Evolutionary conservation across 2,888 invertebrate genomes (phyloP).

Genomic region (Tetragonula carbonaria): DNA sequence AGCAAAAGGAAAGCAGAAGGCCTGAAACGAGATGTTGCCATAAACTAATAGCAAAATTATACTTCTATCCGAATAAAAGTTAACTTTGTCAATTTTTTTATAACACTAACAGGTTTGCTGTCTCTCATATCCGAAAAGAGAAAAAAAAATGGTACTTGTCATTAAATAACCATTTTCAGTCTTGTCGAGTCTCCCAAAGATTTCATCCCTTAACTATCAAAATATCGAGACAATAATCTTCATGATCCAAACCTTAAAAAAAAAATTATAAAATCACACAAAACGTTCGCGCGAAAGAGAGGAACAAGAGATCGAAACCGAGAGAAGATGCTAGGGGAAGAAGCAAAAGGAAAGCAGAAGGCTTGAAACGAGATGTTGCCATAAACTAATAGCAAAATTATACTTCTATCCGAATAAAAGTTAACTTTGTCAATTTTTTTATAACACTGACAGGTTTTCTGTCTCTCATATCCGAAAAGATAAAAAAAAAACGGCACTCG

Average conservation of each 20-base stretch:
- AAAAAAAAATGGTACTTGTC: not conserved
- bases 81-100: no score
- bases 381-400: not conserved
- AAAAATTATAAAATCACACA: no score
- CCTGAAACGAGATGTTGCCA: slow-evolving; percentile 47
- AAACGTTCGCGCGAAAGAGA: no score
- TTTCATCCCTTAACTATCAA: not conserved
- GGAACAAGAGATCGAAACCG: no score
- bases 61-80: no score
- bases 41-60: not conserved
- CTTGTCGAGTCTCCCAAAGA: not conserved
- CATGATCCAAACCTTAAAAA: no score
- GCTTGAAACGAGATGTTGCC: slow-evolving; percentile 46
- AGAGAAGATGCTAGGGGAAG: not conserved
- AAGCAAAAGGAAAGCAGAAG: not conserved
- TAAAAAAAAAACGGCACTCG: not conserved
- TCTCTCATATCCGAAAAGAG: no score
- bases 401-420: no score
- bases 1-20: not conserved
- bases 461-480: no score
- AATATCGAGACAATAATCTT: not conserved
- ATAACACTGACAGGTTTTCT: no score
- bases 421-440: no score
- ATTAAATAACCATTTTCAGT: not conserved
- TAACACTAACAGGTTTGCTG: no score